A percentile compares a stretch with the other conserved stretches of the same genome.
phyloP scores from a whole-genome alignment of 1,140 invertebrate genomes.

The Ditylenchus dipsaci region DNA sequence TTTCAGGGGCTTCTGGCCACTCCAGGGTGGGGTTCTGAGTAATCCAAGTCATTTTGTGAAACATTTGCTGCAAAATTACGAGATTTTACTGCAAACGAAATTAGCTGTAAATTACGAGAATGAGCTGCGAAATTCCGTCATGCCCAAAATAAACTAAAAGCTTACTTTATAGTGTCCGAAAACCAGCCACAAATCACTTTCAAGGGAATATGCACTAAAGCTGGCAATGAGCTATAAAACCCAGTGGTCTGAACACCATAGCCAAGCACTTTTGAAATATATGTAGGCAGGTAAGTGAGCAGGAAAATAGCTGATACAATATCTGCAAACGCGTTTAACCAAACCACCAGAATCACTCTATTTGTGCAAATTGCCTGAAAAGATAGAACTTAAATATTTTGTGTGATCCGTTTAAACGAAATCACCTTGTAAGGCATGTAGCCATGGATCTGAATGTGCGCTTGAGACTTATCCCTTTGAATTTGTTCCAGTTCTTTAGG shows the following conservation, averaged over 20 bases:
- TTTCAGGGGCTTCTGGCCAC: too few relatives aligned
- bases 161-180: conserved; percentile 5
- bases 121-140: background rate
- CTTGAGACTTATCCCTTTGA: conserved; percentile 21
- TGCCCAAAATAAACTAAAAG: background rate
- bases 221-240: conserved; percentile 7
- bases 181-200: conserved; percentile 15
- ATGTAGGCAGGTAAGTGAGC: conserved; percentile 16
- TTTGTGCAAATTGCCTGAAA: conserved; percentile 2
- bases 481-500: conserved; percentile 20
- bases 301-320: conserved; percentile 16
- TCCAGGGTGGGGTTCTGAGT: too few relatives aligned
- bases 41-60: too few relatives aligned
- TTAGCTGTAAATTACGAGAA: conserved; percentile 14
- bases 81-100: background rate
- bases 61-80: too few relatives aligned
- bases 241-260: background rate
- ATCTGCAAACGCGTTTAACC: conserved; percentile 23
- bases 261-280: conserved; percentile 9
- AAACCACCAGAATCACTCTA: conserved; percentile 10
- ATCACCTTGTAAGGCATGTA: conserved; percentile 31
- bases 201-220: background rate
- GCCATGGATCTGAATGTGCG: conserved; percentile 24
- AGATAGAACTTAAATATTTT: background rate
- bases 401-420: background rate